These are phyloP conservation scores for Metallyticus violacea DNA, from an alignment of 2,888 invertebrate species.

Conservation along the genomic window DNA sequence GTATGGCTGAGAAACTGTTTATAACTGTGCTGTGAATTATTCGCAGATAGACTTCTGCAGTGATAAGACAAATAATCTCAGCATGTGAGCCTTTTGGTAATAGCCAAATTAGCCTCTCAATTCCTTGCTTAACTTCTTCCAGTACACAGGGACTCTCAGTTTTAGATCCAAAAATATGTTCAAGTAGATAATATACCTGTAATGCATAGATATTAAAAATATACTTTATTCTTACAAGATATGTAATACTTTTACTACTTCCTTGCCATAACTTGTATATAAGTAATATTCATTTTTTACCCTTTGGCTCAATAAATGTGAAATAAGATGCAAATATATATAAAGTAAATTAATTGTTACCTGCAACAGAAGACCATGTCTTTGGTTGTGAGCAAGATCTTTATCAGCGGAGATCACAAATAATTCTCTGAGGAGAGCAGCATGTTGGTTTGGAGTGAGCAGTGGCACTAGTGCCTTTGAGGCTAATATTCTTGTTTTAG, in stretches of 20 bases:
- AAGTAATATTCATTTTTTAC: no score
- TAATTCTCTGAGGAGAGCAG: conserved; percentile 34
- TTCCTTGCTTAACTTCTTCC: not conserved
- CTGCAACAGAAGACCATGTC: conserved; percentile 67
- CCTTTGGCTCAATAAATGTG: no score
- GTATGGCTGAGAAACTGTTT: not conserved
- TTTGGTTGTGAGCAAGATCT: conserved; percentile 55
- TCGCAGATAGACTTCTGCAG: not conserved
- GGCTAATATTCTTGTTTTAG: conserved; percentile 69
- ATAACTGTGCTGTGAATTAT: not conserved
- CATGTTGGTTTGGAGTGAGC: conserved; percentile 47
- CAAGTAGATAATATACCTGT: not conserved
- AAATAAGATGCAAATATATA: no score
- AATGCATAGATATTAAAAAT: not conserved
- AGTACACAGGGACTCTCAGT: not conserved
- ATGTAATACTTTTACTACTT: no score
- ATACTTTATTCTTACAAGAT: not conserved
- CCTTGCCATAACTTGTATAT: no score
- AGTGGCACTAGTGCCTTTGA: conserved; percentile 67
- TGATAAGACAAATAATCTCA: not conserved
- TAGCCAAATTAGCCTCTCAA: not conserved
- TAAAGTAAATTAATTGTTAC: conserved; percentile 44
- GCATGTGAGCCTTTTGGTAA: not conserved
- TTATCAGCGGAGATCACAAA: conserved; percentile 38
- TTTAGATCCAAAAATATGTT: not conserved